phyloP scores from a whole-genome alignment of 2,888 invertebrate genomes.

The Drosophila tanythrix region DNA sequence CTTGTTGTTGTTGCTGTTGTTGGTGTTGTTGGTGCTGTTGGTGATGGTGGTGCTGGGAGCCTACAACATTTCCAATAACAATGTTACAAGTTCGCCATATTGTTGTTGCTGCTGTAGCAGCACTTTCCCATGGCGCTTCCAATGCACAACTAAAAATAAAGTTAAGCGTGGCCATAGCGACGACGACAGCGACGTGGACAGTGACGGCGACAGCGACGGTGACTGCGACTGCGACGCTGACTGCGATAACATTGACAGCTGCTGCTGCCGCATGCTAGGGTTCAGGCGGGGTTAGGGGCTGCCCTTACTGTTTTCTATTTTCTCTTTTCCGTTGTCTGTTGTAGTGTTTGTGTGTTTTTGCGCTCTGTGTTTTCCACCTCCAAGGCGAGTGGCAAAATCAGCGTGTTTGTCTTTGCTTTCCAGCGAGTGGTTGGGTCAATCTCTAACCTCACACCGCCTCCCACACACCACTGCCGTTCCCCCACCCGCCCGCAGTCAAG shows the following conservation, averaged over 20 bases:
- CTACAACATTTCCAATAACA: conserved; percentile 80
- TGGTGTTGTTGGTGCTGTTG: conserved; percentile 29
- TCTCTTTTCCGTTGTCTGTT: conserved; percentile 16
- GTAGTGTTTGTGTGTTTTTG: conserved; percentile 54
- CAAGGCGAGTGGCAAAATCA: conserved; percentile 65
- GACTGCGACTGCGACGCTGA: conserved; percentile 19
- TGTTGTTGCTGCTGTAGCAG: conserved; percentile 30
- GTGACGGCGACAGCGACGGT: conserved; percentile 25
- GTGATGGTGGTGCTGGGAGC: conserved; percentile 49
- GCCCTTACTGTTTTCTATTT: conserved; percentile 1
- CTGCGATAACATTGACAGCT: conserved; percentile 78
- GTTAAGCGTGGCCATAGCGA: conserved; percentile 74
- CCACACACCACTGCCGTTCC: background rate
- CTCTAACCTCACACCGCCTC: background rate
- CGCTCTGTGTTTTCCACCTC: conserved; percentile 47
- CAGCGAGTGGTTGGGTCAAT: conserved; percentile 40
- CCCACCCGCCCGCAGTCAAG: background rate
- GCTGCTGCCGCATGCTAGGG: conserved; percentile 67
- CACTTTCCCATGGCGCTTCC: conserved; percentile 75
- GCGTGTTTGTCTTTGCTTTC: conserved; percentile 77
- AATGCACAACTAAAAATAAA: conserved; percentile 80
- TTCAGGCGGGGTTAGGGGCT: conserved; percentile 48
- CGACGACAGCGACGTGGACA: conserved; percentile 22
- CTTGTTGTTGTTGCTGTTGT: conserved; percentile 32
- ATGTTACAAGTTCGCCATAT: conserved; percentile 71